Conservation (phyloP, 2,113 vertebrate genomes). For the Gasterosteus nipponicus region DNA sequence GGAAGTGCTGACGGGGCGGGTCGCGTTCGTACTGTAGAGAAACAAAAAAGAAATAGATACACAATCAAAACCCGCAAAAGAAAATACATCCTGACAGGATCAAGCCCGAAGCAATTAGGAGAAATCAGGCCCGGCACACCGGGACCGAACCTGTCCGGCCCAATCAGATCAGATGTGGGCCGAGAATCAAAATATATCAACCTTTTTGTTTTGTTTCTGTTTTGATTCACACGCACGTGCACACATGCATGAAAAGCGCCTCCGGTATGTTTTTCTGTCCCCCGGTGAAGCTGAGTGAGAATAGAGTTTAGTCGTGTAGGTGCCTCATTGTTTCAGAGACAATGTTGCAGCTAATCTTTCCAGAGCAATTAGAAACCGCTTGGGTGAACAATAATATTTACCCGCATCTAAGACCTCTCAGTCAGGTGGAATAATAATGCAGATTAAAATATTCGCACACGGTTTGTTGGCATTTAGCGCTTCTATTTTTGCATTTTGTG, state of each 20-base stretch:
- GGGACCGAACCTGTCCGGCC: conserved; percentile 10
- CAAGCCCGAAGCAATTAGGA: conserved; percentile 1
- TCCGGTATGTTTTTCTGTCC: too few relatives aligned
- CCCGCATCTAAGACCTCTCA: conserved; percentile 51
- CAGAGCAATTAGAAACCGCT: conserved; percentile 13
- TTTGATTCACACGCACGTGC: too few relatives aligned
- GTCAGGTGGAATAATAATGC: conserved; percentile 46
- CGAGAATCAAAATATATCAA: not conserved
- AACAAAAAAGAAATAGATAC: not conserved
- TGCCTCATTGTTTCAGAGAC: not conserved
- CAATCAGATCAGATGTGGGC: not conserved
- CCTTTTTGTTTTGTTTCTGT: too few relatives aligned
- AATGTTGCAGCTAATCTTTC: not conserved
- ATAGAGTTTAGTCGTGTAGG: not conserved
- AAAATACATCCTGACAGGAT: conserved; percentile 12
- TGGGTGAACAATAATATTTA: conserved; percentile 34
- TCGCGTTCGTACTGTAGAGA: conserved; percentile 7
- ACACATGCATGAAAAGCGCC: too few relatives aligned
- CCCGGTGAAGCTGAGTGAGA: not conserved
- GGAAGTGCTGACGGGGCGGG: not conserved
- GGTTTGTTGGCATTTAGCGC: conserved; percentile 54
- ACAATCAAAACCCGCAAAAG: not conserved
- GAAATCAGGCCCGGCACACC: not conserved
- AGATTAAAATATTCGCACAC: conserved; percentile 42
- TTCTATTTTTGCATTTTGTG: conserved; percentile 25